Evolutionary conservation across 2,797 vertebrate genomes (phyloP), one percentile per base, ranked within the genome.

Genomic region (Tolypeutes matacus): DNA sequence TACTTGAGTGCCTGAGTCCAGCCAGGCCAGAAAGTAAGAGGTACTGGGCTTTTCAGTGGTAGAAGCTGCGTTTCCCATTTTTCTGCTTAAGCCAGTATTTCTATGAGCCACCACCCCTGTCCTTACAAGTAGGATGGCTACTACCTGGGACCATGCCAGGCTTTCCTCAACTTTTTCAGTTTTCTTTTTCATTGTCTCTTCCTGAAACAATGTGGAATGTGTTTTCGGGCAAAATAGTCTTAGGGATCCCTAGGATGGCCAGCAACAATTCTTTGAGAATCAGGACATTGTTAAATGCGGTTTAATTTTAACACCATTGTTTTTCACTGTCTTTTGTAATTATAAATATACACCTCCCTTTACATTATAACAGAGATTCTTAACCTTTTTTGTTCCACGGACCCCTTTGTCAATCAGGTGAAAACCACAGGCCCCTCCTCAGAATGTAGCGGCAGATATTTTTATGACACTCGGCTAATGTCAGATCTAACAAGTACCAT

Each of bases 61-160:
- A 9, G 13, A 0, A 13, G 10, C 17, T 7, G 51, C 20, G 3
- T 21, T 11, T 2, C 69, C 14, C 25, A 2, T 36, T 31, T 5
- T 39, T 31, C 29, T 17, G 17, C 36, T 20, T 14, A 7, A n/a
- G 36, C 62, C 17, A 7, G 36, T 65, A 27, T 20, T 56, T 7
- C 58, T 15, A 1, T 5, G 23, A 25, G 56, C 15, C 2, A 6
- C 31, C 1, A 6, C 0, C 29, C 75, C 18, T 1, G 0, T 10
- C 20, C 64, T 4, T 0, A 46, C 25, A 8, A 8, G 20, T 0
- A 0, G 12, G n/a, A 12, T 3, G 8, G 20, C 21, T 25, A 31
- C 15, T 15, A 21, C 83, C 39, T 6, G 5, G 62, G 25, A 21
- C 17, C 8, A 56, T 27, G 20, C 64, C 49, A 14, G 14, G 53